Percentiles rank a stretch among this genome's conserved stretches.
These are phyloP conservation scores for Brachyopa scutellaris DNA, from an alignment of 2,888 invertebrate species.

Conservation along the genomic window DNA sequence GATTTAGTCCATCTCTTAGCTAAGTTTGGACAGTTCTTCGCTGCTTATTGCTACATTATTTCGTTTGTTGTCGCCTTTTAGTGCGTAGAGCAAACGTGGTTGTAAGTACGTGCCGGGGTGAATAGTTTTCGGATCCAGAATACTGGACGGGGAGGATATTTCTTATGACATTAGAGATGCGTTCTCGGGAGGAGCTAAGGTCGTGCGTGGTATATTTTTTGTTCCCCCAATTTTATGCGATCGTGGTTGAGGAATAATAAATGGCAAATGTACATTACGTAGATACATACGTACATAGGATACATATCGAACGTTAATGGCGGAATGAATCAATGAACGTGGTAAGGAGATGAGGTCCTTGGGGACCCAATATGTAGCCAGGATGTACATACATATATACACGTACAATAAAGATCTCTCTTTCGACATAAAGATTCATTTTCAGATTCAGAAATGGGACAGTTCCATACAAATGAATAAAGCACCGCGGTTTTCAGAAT, in stretches of 20 bases:
- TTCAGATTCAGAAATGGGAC: too few relatives aligned
- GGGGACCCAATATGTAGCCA: background rate
- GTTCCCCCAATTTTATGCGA: too few relatives aligned
- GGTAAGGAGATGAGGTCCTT: background rate
- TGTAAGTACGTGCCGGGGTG: constrained; percentile 40
- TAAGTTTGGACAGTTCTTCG: too few relatives aligned
- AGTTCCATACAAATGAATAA: too few relatives aligned
- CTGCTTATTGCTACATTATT: background rate
- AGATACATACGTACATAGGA: too few relatives aligned
- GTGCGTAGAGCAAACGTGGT: background rate
- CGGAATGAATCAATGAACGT: background rate
- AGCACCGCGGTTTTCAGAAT: too few relatives aligned
- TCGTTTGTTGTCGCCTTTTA: background rate
- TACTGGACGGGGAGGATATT: background rate
- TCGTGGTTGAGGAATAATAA: constrained; percentile 17
- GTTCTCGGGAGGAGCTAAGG: constrained; percentile 1
- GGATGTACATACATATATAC: too few relatives aligned
- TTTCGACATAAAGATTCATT: too few relatives aligned
- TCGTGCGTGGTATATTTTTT: background rate
- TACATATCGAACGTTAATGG: too few relatives aligned
- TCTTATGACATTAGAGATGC: constrained; percentile 39
- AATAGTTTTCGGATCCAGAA: background rate
- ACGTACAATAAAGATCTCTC: too few relatives aligned
- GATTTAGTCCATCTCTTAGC: constrained; percentile 8
- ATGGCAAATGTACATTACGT: too few relatives aligned